Percentiles rank a stretch among this genome's conserved stretches.
Evolutionary conservation across 92 coral and sea anemone species (phyloP).

Genomic region (Epizoanthus rinbou): DNA sequence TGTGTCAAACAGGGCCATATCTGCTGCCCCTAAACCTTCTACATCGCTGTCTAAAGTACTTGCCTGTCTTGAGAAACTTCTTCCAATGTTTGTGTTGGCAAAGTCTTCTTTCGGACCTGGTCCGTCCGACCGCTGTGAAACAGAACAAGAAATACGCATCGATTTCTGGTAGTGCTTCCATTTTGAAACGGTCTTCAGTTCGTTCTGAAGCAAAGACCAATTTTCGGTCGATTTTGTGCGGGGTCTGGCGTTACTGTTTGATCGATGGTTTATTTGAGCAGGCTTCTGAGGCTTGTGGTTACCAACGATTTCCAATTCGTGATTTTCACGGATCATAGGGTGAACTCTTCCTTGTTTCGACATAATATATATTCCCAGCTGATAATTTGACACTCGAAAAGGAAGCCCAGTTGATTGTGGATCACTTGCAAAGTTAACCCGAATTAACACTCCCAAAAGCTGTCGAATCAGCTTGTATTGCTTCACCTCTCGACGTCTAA

Average conservation of each 20-base stretch:
- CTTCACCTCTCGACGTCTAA: background rate
- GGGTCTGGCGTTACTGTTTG: conserved; percentile 34
- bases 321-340: conserved; percentile 54
- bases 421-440: background rate
- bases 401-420: background rate
- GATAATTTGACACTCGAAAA: background rate
- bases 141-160: conserved; percentile 48
- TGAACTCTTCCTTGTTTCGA: conserved; percentile 76
- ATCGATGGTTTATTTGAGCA: background rate
- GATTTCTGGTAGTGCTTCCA: conserved; percentile 80
- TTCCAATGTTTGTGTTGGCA: background rate
- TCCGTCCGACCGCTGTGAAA: conserved; percentile 23
- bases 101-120: conserved; percentile 46
- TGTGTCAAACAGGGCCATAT: conserved; percentile 60
- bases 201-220: conserved; percentile 69
- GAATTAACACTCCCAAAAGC: background rate
- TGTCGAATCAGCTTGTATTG: background rate
- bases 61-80: conserved; percentile 25
- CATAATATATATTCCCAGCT: conserved; percentile 46
- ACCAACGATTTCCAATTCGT: conserved; percentile 26
- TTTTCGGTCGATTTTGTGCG: conserved; percentile 42
- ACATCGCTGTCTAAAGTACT: conserved; percentile 94
- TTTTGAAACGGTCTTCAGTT: conserved; percentile 62
- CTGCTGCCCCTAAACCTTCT: conserved; percentile 66
- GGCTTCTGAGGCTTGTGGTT: background rate